Percentiles rank a stretch among this genome's conserved stretches.
phyloP scores from a whole-genome alignment of 2,113 vertebrate species.

The Cephalopterus ornatus region DNA sequence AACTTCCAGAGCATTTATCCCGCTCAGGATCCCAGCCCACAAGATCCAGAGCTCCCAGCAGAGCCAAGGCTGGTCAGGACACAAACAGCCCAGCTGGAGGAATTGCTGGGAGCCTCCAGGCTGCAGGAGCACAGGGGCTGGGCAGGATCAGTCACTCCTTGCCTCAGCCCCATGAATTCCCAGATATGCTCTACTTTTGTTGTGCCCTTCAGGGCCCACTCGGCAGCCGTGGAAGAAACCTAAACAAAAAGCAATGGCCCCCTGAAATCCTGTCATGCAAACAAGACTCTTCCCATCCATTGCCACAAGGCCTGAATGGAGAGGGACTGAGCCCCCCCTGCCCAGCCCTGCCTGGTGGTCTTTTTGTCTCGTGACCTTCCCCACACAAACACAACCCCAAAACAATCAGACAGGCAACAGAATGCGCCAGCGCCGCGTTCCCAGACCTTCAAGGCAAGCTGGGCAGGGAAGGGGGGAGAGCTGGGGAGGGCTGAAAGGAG shows the following conservation, averaged over 20 bases:
- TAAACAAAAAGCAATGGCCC: conserved; percentile 24
- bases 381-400: conserved; percentile 47
- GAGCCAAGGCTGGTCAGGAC: neutral
- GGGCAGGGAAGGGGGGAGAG: neutral
- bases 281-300: conserved; percentile 57
- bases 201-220: neutral
- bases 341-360: conserved; percentile 50
- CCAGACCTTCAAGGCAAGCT: conserved; percentile 44
- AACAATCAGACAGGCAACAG: conserved; percentile 41
- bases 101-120: neutral
- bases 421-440: neutral
- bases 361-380: conserved; percentile 61
- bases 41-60: neutral
- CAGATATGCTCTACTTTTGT: conserved; percentile 1
- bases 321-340: neutral
- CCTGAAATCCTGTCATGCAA: conserved; percentile 54
- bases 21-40: neutral
- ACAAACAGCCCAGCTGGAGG: neutral
- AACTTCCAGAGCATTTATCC: neutral
- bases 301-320: conserved; percentile 35
- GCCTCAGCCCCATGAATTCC: conserved; percentile 18
- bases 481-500: conserved; percentile 5
- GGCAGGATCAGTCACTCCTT: neutral
- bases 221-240: neutral
- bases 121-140: neutral